phyloP scores from a whole-genome alignment of 2,888 invertebrate species.

The Trichogramma dendrolimi region DNA sequence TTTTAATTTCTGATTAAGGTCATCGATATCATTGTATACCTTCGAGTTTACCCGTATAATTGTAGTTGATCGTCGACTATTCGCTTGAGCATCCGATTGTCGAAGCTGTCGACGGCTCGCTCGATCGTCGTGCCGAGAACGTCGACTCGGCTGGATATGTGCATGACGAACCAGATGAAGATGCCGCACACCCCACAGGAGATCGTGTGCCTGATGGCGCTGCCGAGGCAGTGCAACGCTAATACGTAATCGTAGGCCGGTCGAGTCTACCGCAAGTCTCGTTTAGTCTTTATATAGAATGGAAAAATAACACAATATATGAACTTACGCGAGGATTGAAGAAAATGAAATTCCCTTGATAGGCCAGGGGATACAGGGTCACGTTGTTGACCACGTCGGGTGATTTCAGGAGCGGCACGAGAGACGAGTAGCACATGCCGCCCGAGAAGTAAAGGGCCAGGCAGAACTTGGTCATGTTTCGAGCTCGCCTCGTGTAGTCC shows the following conservation, averaged over 20 bases:
- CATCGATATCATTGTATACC: too few relatives aligned
- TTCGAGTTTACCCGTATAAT: slow-evolving; percentile 28
- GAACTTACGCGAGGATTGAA: slow-evolving; percentile 31
- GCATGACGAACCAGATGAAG: slow-evolving; percentile 36
- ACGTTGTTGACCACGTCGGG: slow-evolving; percentile 30
- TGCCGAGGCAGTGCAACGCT: slow-evolving; percentile 32
- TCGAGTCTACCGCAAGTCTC: slow-evolving; percentile 19
- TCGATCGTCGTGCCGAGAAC: slow-evolving; percentile 22
- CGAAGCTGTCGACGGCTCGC: slow-evolving; percentile 20
- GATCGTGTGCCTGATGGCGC: slow-evolving; percentile 34
- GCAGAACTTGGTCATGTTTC: slow-evolving; percentile 31
- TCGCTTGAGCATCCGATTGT: slow-evolving; percentile 7
- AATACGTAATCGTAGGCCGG: slow-evolving; percentile 38
- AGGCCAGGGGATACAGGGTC: slow-evolving; percentile 32
- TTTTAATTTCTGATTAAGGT: too few relatives aligned
- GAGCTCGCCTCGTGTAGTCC: slow-evolving; percentile 32
- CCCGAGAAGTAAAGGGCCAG: slow-evolving; percentile 34
- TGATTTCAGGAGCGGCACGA: slow-evolving; percentile 32
- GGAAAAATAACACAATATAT: too few relatives aligned
- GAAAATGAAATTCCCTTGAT: slow-evolving; percentile 34
- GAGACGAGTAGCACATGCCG: slow-evolving; percentile 30
- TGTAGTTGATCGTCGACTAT: slow-evolving; percentile 32
- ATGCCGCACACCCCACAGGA: slow-evolving; percentile 34
- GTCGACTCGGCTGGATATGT: slow-evolving; percentile 34
- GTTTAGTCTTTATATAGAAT: neutral